Base-by-base conservation (phyloP, 2,797 vertebrate species). In the Parotocinclus haroldoi region DNA sequence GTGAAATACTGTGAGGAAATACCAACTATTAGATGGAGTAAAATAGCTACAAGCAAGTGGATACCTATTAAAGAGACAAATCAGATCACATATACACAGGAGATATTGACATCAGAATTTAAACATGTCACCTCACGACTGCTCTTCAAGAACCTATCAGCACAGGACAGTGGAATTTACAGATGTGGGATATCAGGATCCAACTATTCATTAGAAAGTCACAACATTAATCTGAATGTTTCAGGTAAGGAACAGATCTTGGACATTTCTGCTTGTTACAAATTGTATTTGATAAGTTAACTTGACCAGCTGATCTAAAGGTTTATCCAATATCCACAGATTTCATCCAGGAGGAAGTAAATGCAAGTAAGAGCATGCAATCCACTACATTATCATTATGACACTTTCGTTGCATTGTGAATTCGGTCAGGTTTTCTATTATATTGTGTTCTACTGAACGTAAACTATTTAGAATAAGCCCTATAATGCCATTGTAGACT, bases 191-290 rank as follows among this genome's bases (percentile, higher is more conserved):
- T 66, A 9, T 10, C 0, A 9, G 52, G 11, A 18, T 0, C 3
- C 3, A 0, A 2, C 9, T 0, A 0, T 0, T 0, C 7, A 12
- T 0, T 0, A 0, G 0, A 74, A 27, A 71, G 83, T 39, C 77
- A 85, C 42, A 0, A 0, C 1, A 83, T 88, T 46, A 80, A 67
- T 50, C 36, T 89, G 52, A 81, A 62, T 37, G 76, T 87, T 56
- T 82, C 80, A 80, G 83, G 86, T 89, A 48, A 66, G 49, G 13
- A 42, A 17, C 9, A 3, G 10, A 17, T 7, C 14, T n/a, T 1
- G n/a, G 17, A 50, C n/a, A 16, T 6, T 16, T 16, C 7, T 50
- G 2, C 8, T 9, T 50, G 13, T 8, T 50, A 8, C 8, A 14
- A 14, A 3, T 14, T 48, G 40, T 42, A 42, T 7, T 42, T 42